Evolutionary conservation across 1,140 invertebrate genomes (phyloP).

Genomic region (Trissolcus basalis): DNA sequence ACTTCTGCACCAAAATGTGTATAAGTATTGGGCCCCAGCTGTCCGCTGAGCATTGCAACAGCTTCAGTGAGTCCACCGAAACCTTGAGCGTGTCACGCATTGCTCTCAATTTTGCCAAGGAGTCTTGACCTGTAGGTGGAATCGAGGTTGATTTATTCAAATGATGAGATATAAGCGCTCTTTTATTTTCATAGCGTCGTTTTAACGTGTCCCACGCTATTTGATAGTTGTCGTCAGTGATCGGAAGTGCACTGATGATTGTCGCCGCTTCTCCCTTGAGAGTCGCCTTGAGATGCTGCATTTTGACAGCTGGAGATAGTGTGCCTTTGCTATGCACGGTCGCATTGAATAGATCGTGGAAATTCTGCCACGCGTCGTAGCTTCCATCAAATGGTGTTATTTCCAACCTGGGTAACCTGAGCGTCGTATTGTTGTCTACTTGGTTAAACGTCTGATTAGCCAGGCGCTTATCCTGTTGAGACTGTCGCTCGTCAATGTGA

Average conservation of each 20-base stretch:
- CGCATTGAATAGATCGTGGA: background rate
- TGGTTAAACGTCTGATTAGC: no score
- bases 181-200: constrained; percentile 6
- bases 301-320: no score
- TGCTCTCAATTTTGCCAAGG: no score
- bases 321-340: background rate
- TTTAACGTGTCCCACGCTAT: background rate
- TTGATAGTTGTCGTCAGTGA: background rate
- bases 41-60: background rate
- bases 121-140: no score
- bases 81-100: background rate
- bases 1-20: background rate
- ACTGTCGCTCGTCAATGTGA: no score
- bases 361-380: constrained; percentile 2
- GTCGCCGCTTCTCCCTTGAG: background rate
- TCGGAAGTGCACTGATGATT: background rate
- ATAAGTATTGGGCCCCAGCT: background rate
- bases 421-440: no score
- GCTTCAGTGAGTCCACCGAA: background rate
- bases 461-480: no score
- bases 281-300: background rate
- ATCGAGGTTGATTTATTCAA: background rate
- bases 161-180: background rate
- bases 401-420: no score
- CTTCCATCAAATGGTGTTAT: background rate